These are phyloP conservation scores for Falco novaeseelandiae DNA, from an alignment of 2,797 vertebrate genomes.

Conservation along the genomic window DNA sequence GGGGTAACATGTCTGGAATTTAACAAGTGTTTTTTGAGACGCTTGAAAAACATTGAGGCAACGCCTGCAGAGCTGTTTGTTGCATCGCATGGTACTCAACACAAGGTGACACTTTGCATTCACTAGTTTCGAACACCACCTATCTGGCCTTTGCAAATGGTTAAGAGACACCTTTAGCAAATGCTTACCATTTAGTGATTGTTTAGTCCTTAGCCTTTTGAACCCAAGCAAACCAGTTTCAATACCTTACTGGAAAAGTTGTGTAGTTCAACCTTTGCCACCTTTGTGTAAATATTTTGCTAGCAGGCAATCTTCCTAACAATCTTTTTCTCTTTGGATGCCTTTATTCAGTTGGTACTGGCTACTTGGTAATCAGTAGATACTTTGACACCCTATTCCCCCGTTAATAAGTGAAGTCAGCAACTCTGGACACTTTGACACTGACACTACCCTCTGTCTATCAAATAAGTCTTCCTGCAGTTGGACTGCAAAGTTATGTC, in stretches of 20 bases:
- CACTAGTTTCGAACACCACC: not conserved
- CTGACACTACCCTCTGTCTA: accelerated
- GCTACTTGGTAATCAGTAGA: not conserved
- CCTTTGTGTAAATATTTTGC: not conserved
- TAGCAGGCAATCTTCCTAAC: not conserved
- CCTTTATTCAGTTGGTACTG: not conserved
- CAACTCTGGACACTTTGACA: not conserved
- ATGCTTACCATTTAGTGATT: not conserved
- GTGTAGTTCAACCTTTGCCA: not conserved
- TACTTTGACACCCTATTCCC: not conserved
- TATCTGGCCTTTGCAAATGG: not conserved
- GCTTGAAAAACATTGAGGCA: not conserved
- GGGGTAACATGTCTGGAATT: not conserved
- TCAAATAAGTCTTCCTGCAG: not conserved
- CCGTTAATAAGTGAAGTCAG: not conserved
- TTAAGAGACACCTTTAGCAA: not conserved
- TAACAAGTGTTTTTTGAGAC: not conserved
- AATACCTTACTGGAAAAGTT: not conserved
- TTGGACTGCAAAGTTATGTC: not conserved
- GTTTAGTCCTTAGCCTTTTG: not conserved
- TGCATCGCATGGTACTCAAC: accelerated
- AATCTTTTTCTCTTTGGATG: not conserved
- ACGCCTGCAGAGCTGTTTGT: not conserved
- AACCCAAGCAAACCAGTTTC: not conserved
- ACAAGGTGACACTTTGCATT: not conserved